A percentile compares a stretch with the other conserved stretches of the same genome.
Conservation (phyloP, 2,113 vertebrate genomes). For the Herpetotheres cachinnans region DNA sequence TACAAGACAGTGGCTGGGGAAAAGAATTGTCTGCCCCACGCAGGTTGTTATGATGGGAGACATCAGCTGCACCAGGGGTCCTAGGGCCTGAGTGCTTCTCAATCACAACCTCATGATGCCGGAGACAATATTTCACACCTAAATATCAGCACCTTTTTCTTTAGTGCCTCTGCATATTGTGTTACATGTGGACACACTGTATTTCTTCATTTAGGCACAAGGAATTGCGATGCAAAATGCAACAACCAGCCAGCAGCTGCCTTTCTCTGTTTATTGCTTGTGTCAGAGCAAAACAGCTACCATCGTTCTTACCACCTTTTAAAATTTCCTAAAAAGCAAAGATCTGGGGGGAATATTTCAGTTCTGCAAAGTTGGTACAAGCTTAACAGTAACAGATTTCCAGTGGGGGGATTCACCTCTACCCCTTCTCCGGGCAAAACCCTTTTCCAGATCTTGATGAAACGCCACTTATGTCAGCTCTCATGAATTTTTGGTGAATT, state of each 20-base stretch:
- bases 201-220: neutral
- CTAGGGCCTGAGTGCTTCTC: neutral
- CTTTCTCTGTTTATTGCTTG: neutral
- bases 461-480: neutral
- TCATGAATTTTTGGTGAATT: neutral
- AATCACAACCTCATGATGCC: neutral
- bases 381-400: neutral
- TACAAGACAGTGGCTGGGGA: neutral
- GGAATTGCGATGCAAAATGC: neutral
- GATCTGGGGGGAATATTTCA: neutral
- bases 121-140: neutral
- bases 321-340: neutral
- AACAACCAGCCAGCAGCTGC: neutral
- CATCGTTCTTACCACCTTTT: neutral
- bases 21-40: neutral
- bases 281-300: neutral
- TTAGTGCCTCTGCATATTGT: neutral
- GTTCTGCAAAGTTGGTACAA: neutral
- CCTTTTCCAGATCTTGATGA: neutral
- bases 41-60: neutral
- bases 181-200: accelerated
- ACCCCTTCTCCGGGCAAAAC: neutral
- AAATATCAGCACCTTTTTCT: neutral
- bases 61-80: accelerated
- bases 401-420: neutral